phyloP scores from a whole-genome alignment of 2,113 vertebrate genomes.

The Acrocephalus arundinaceus region DNA sequence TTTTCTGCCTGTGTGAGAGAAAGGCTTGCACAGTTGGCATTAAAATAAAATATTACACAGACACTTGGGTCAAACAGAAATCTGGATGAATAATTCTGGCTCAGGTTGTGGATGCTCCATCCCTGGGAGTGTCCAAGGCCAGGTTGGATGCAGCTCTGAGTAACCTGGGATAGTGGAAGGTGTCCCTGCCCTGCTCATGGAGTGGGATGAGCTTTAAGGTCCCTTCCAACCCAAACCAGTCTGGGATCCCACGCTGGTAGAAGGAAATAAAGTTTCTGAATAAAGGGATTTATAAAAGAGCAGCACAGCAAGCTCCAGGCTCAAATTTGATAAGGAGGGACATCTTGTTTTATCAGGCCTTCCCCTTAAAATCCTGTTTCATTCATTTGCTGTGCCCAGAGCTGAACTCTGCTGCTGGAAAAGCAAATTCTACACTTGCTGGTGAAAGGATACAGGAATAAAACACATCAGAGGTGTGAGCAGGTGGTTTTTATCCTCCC shows the following conservation, averaged over 20 bases:
- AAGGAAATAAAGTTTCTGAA: neutral
- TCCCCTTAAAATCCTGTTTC: neutral
- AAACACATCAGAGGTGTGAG: accelerated
- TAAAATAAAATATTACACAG: neutral
- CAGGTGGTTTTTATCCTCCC: accelerated
- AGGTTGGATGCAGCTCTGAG: neutral
- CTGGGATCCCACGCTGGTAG: neutral
- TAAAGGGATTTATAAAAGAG: accelerated
- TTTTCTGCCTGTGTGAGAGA: neutral
- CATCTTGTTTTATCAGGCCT: neutral
- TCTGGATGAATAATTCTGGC: neutral
- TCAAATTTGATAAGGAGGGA: neutral
- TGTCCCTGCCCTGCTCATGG: neutral
- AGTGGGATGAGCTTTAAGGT: neutral
- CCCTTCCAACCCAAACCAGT: neutral
- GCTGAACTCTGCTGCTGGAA: neutral
- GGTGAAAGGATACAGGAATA: neutral
- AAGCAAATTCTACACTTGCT: neutral
- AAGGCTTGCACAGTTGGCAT: neutral
- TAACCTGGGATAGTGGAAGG: neutral
- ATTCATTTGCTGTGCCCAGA: neutral
- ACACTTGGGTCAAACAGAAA: neutral
- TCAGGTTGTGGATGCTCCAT: neutral
- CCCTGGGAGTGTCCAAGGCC: neutral
- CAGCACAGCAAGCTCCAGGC: neutral